Conservation (phyloP, 2,888 invertebrate species). For the Disparrhopalites patrizii region DNA sequence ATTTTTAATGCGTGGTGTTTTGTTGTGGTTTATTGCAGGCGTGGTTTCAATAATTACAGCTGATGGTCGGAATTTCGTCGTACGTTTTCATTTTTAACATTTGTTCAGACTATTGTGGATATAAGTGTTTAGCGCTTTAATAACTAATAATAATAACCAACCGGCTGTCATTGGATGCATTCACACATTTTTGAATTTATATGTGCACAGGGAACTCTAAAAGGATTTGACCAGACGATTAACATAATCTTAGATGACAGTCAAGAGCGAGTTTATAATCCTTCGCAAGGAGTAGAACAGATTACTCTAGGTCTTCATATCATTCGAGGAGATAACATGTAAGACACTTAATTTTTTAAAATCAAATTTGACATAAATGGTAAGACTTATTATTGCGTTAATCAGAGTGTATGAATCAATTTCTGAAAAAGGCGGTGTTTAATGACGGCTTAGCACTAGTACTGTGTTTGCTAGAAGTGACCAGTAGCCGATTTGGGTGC, state of each 20-base stretch:
- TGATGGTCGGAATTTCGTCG: conserved; percentile 92
- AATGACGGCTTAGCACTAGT: too few relatives aligned
- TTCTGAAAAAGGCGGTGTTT: not conserved
- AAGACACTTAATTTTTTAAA: conserved; percentile 52
- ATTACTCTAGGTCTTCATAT: conserved; percentile 96
- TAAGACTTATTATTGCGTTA: too few relatives aligned
- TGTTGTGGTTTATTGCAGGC: conserved; percentile 55
- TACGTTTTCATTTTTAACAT: conserved; percentile 53
- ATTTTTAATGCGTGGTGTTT: conserved; percentile 9
- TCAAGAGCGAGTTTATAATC: conserved; percentile 96
- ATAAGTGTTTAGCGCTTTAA: too few relatives aligned
- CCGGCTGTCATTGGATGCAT: not conserved
- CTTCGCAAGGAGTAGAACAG: conserved; percentile 85
- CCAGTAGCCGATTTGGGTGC: too few relatives aligned
- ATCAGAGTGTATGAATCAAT: not conserved
- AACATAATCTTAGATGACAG: conserved; percentile 97
- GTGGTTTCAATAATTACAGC: conserved; percentile 93
- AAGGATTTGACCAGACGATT: conserved; percentile 99
- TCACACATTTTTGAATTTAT: not conserved
- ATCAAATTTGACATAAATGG: too few relatives aligned
- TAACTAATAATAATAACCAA: too few relatives aligned
- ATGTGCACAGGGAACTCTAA: conserved; percentile 73
- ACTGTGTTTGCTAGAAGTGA: too few relatives aligned
- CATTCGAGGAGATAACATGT: conserved; percentile 96
- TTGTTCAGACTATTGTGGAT: not conserved